Conservation (phyloP, 2,888 invertebrate species). For the Nephrocerus scutellatus region DNA sequence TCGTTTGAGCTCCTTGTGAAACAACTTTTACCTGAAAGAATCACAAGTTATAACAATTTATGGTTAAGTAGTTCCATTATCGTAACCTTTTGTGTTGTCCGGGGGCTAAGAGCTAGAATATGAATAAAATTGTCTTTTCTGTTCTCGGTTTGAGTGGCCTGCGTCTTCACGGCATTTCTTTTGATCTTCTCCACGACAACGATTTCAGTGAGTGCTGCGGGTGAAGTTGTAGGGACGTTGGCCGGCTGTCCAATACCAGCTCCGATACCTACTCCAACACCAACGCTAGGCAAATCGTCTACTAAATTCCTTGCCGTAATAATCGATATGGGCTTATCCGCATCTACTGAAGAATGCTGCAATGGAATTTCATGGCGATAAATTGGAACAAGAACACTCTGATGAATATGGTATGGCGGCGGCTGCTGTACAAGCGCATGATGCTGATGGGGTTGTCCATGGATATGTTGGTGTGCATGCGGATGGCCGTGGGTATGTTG, state of each 20-base stretch:
- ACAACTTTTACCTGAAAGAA: constrained; percentile 68
- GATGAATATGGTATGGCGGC: constrained; percentile 35
- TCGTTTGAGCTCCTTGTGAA: constrained; percentile 84
- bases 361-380: constrained; percentile 17
- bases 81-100: constrained; percentile 73
- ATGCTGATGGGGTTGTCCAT: constrained; percentile 34
- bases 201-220: constrained; percentile 40
- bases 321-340: constrained; percentile 22
- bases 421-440: constrained; percentile 28
- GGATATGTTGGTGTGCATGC: constrained; percentile 24
- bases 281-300: constrained; percentile 1
- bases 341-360: constrained; percentile 20
- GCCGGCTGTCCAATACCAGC: constrained; percentile 11
- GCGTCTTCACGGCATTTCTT: constrained; percentile 79
- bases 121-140: constrained; percentile 68
- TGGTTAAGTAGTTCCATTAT: constrained; percentile 19
- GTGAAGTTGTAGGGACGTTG: constrained; percentile 25
- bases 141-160: constrained; percentile 89
- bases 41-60: background rate
- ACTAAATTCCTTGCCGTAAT: constrained; percentile 10
- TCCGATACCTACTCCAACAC: constrained; percentile 18
- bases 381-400: constrained; percentile 29
- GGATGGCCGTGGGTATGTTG: constrained; percentile 27
- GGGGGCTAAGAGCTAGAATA: constrained; percentile 64
- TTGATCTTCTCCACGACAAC: constrained; percentile 67